phyloP scores from a whole-genome alignment of 2,888 invertebrate genomes.

The Drosophila barbarae region DNA sequence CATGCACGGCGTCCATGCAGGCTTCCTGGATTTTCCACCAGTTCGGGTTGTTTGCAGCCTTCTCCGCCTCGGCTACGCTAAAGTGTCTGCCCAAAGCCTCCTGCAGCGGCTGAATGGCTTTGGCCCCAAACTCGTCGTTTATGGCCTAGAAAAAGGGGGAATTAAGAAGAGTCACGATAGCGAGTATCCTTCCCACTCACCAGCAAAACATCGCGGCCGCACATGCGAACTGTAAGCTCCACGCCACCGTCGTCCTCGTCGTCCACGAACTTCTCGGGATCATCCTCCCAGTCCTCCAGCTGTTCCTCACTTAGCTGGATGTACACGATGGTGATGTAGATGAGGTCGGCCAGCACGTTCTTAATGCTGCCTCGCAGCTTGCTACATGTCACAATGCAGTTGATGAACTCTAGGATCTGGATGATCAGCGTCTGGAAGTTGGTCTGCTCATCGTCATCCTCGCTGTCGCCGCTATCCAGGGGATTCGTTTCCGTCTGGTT shows the following conservation, averaged over 20 bases:
- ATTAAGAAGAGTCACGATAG: background rate
- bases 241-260: conserved; percentile 85
- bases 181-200: conserved; percentile 74
- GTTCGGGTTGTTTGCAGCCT: conserved; percentile 79
- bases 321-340: conserved; percentile 85
- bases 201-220: conserved; percentile 83
- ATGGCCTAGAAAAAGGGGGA: conserved; percentile 71
- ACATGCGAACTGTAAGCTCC: conserved; percentile 84
- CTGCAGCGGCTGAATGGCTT: conserved; percentile 82
- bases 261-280: conserved; percentile 85
- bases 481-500: conserved; percentile 81
- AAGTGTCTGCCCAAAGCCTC: conserved; percentile 83
- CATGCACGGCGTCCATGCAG: conserved; percentile 83
- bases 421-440: conserved; percentile 84
- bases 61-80: conserved; percentile 81
- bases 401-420: conserved; percentile 85
- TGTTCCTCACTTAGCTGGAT: conserved; percentile 87
- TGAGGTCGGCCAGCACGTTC: conserved; percentile 83
- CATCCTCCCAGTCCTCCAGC: conserved; percentile 83
- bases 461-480: conserved; percentile 82
- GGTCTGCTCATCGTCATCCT: conserved; percentile 83
- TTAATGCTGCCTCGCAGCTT: conserved; percentile 82
- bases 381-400: conserved; percentile 82
- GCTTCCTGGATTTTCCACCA: conserved; percentile 87
- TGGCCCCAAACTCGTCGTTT: conserved; percentile 81